These are phyloP conservation scores for Craseonycteris thonglongyai DNA, from an alignment of 2,113 vertebrate genomes.

Conservation along the genomic window DNA sequence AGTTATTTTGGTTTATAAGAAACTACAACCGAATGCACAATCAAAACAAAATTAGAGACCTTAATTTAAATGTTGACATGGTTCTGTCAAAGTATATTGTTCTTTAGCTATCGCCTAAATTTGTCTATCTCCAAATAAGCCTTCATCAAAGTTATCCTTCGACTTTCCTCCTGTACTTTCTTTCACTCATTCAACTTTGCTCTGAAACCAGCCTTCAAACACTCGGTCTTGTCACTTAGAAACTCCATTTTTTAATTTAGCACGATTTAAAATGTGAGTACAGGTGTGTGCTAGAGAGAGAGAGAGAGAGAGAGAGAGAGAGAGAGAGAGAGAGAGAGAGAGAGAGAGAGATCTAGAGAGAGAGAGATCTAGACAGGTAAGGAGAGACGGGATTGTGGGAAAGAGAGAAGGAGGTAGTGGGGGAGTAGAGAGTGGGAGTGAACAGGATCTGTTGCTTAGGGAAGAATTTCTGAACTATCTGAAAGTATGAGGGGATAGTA, in stretches of 20 bases:
- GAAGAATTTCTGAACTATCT: background rate
- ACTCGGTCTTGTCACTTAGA: background rate
- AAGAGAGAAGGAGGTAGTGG: accelerated
- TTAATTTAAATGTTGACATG: background rate
- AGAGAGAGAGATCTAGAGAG: background rate
- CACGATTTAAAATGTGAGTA: background rate
- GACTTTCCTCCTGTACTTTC: background rate
- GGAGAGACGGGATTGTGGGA: too few species aligned
- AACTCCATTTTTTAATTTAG: background rate
- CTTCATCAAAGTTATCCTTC: background rate
- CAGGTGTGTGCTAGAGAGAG: background rate
- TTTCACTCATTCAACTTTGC: background rate
- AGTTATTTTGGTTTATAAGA: background rate
- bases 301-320: background rate
- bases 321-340: too few species aligned
- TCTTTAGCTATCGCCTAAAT: background rate
- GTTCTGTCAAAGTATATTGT: background rate
- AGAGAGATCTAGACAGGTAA: background rate
- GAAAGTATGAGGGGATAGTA: background rate
- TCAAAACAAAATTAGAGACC: background rate
- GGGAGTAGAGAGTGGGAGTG: background rate
- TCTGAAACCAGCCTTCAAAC: background rate
- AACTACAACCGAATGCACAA: background rate
- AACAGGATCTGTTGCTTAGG: background rate
- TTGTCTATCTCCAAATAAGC: background rate